Base-by-base conservation (phyloP, 2,888 invertebrate species). In the Globia sparganii region DNA sequence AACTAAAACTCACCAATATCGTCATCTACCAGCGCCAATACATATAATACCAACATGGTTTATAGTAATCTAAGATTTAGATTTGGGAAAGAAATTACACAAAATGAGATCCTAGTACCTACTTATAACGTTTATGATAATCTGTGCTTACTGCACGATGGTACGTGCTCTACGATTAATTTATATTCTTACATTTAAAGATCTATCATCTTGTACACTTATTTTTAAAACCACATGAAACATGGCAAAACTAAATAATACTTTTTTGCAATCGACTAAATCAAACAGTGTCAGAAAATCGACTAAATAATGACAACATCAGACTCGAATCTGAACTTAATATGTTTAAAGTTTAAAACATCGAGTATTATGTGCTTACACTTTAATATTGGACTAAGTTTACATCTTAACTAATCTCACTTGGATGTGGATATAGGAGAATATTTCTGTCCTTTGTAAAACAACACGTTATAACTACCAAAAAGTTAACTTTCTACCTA, bases 381-480 rank as follows among this genome's bases (percentile, higher is more conserved):
- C n/a, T 62, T 34, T 77, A 77, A 80, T 79, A 77, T 80, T 80
- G 77, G 71, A 87, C 77, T 88, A 85, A 76, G 68, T 65, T 73
- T 76, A 80, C 65, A 74, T 58, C 68, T 69, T 77, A 78, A 69
- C 72, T 84, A 78, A 49, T 78, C 78, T 84, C 70, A 75, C 78
- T 84, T 76, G 71, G 77, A 82, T 87, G 88, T 84, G 88, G 84
- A 88, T 84, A 77, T 84, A 88, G 86, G 83, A 85, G 62, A 77
- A 62, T 66, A 40, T 21, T 34, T 46, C 31, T 80, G 43, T 73
- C 40, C 58, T 49, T 59, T 62, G 34, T 73, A 69, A 72, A 40
- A 64, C 31, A 65, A 71, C 65, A 78, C n/a, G 64, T 53, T 64
- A 31, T 6, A 49, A n/a, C 18, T 43, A 40, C 4, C 1, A 37